These are phyloP conservation scores for Shargacucullia verbasci DNA, from an alignment of 2,888 invertebrate genomes.

Conservation along the genomic window DNA sequence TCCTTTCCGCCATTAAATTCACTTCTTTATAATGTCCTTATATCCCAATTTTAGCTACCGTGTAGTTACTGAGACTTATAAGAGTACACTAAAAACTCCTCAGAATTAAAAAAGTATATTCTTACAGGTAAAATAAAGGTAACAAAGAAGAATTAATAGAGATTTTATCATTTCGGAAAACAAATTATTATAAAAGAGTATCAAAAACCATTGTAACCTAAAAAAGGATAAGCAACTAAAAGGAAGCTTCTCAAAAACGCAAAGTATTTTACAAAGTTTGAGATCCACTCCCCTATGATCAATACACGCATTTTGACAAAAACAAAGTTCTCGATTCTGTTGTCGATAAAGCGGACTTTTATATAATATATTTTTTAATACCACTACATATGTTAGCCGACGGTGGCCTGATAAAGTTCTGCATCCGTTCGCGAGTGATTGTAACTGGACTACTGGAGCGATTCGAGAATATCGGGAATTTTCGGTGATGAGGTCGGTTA, in stretches of 20 bases:
- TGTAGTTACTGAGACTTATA: too few species aligned
- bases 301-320: constrained; percentile 58
- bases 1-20: too few species aligned
- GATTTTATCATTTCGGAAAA: too few species aligned
- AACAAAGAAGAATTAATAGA: too few species aligned
- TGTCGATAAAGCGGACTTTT: constrained; percentile 63
- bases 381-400: constrained; percentile 67
- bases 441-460: constrained; percentile 31
- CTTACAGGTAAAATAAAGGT: too few species aligned
- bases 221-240: too few species aligned
- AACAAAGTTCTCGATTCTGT: constrained; percentile 53
- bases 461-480: constrained; percentile 38
- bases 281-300: constrained; percentile 52
- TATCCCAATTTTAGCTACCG: too few species aligned
- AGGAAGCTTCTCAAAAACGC: background rate
- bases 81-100: too few species aligned
- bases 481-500: constrained; percentile 45
- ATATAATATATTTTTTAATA: constrained; percentile 62
- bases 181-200: too few species aligned
- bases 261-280: constrained; percentile 65
- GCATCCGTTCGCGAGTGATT: constrained; percentile 66
- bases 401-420: constrained; percentile 62
- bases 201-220: too few species aligned
- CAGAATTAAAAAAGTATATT: too few species aligned
- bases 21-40: too few species aligned